phyloP scores from a whole-genome alignment of 2,888 invertebrate genomes.

The Parnassius smintheus region DNA sequence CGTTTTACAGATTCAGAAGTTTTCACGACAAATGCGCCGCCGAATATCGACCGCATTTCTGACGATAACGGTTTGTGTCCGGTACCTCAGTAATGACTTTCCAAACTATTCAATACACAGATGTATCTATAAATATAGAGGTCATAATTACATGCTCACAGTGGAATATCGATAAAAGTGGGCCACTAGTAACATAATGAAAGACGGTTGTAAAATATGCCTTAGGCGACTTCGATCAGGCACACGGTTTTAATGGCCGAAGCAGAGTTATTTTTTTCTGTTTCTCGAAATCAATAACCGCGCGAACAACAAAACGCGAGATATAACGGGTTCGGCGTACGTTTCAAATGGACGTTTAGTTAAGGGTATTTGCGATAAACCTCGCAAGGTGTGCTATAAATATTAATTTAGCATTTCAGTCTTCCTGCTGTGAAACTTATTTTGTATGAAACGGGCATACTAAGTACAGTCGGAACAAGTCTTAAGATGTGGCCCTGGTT shows the following conservation, averaged over 20 bases:
- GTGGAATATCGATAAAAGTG: constrained; percentile 52
- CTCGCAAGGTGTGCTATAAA: constrained; percentile 28
- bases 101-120: constrained; percentile 49
- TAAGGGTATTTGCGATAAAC: constrained; percentile 24
- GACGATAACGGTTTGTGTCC: constrained; percentile 43
- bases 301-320: constrained; percentile 34
- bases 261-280: constrained; percentile 32
- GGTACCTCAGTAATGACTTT: constrained; percentile 52
- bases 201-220: constrained; percentile 46
- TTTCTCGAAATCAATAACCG: constrained; percentile 50
- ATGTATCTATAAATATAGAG: constrained; percentile 40
- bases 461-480: constrained; percentile 37
- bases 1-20: constrained; percentile 49
- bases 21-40: constrained; percentile 45
- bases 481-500: constrained; percentile 51
- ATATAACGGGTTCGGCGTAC: constrained; percentile 32
- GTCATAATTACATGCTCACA: constrained; percentile 52
- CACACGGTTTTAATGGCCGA: constrained; percentile 43
- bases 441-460: constrained; percentile 43
- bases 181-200: constrained; percentile 44
- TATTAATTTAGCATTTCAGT: constrained; percentile 28
- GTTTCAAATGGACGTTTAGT: constrained; percentile 23
- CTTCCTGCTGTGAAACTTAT: constrained; percentile 32
- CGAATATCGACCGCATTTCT: constrained; percentile 40
- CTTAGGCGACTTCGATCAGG: constrained; percentile 45